Percentiles rank a stretch among this genome's conserved stretches.
These are phyloP conservation scores for Barypeithes pellucidus DNA, from an alignment of 2,888 invertebrate genomes.

Conservation along the genomic window DNA sequence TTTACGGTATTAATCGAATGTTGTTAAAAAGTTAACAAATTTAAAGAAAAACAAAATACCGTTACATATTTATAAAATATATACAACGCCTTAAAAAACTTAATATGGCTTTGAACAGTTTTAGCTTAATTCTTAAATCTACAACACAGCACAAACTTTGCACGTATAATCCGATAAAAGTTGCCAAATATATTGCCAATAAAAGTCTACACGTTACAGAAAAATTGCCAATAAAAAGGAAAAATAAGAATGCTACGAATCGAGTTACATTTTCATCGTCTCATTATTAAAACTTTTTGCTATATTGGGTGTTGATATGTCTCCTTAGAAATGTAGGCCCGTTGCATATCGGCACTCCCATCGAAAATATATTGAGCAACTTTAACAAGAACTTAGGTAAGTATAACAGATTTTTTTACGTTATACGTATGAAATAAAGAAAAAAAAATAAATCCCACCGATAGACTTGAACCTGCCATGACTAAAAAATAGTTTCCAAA, in stretches of 20 bases:
- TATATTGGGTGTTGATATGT: too few species aligned
- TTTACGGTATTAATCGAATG: conserved; percentile 4
- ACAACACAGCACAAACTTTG: conserved; percentile 66
- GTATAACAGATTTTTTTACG: conserved; percentile 10
- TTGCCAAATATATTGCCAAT: conserved; percentile 37
- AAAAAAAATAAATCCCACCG: too few species aligned
- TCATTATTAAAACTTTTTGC: too few species aligned
- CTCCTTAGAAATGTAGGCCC: too few species aligned
- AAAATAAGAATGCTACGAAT: too few species aligned
- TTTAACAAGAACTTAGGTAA: conserved; percentile 25
- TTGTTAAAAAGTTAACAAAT: conserved; percentile 32
- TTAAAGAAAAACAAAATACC: conserved; percentile 28
- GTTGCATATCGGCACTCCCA: too few species aligned
- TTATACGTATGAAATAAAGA: conserved; percentile 11
- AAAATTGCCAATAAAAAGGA: conserved; percentile 5
- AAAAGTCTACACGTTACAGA: conserved; percentile 18
- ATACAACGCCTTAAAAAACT: conserved; percentile 36
- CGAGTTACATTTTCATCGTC: too few species aligned
- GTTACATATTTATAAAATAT: conserved; percentile 38
- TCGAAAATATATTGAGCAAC: conserved; percentile 34
- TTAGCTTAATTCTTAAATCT: conserved; percentile 55
- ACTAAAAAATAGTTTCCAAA: too few species aligned
- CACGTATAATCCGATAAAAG: conserved; percentile 57
- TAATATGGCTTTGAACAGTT: conserved; percentile 42
- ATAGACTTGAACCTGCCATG: too few species aligned